Base-by-base conservation (phyloP, 2,888 invertebrate genomes). In the Noctua pronuba region DNA sequence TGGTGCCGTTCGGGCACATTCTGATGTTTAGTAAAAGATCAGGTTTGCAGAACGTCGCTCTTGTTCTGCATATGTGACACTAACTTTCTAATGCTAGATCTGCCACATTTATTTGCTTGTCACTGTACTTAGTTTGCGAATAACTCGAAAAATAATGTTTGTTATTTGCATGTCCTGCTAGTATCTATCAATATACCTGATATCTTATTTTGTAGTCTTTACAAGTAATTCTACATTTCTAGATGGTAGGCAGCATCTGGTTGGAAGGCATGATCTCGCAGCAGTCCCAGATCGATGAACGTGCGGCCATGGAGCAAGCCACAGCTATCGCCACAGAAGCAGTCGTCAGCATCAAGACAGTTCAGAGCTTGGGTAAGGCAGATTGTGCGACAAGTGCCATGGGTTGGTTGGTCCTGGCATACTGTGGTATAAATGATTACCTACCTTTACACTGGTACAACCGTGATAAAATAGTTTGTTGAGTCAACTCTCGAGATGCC, bases 301-400 rank as follows among this genome's bases (percentile, higher is more conserved):
- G 97, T 52, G 94, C 94, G 4, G 97, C 97, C 2, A 97, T 97
- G 96, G 97, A 98, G 82, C 93, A 96, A 0, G 97, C 97, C 0
- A 97, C 97, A 11, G 95, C 97, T 75, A 97, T 98, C 35, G 98
- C 98, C 2, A 97, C 97, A 1, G 98, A 98, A 91, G 97, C 97
- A 0, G 97, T 98, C 41, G 97, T 97, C 80, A 97, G 98, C 87
- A 97, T 98, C 75, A 96, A 97, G 87, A 98, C 98, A 3, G 97
- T 97, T 1, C 97, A 97, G 68, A 97, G 97, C 88, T 95, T 97
- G 79, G 97, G 97, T 93, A 96, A 95, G 49, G 24, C 10, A 41
- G 18, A 41, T 41, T 65, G 38, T 38, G 18, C 41, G 8, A 65
- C 5, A n/a, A 41, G 41, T n/a, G 1, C n/a, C 16, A n/a, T 28